Evolutionary conservation across 2,113 vertebrate genomes (phyloP).

Genomic region (Hypanus sabinus): DNA sequence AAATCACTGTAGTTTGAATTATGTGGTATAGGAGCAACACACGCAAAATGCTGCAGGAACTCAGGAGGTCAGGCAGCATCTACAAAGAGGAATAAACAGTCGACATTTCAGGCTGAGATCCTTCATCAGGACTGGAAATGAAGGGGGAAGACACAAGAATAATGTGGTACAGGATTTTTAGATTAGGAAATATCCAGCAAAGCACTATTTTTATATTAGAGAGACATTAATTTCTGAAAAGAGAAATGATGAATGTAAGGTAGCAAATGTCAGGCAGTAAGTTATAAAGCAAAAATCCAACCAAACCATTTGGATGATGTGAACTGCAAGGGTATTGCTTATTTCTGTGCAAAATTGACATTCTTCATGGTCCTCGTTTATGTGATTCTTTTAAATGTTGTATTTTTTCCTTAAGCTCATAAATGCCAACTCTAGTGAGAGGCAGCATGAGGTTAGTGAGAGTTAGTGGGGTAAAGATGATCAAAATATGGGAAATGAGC

Average conservation of each 20-base stretch:
- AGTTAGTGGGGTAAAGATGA: background rate
- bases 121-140: too few relatives aligned
- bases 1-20: background rate
- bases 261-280: background rate
- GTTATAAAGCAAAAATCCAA: constrained; percentile 6
- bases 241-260: background rate
- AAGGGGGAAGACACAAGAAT: too few relatives aligned
- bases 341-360: background rate
- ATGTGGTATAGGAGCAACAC: background rate
- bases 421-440: background rate
- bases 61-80: too few relatives aligned
- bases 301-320: background rate
- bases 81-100: too few relatives aligned
- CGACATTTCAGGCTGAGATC: too few relatives aligned
- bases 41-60: too few relatives aligned
- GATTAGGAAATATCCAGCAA: background rate
- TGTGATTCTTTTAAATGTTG: background rate
- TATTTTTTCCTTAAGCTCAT: background rate
- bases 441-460: background rate
- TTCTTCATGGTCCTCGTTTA: background rate
- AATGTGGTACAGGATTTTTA: background rate
- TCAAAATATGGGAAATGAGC: background rate
- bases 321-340: background rate
- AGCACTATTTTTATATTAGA: background rate
- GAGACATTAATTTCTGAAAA: background rate